phyloP scores from a whole-genome alignment of 35 echinoderm and acorn worm genomes.

The Amphiura filiformis region DNA sequence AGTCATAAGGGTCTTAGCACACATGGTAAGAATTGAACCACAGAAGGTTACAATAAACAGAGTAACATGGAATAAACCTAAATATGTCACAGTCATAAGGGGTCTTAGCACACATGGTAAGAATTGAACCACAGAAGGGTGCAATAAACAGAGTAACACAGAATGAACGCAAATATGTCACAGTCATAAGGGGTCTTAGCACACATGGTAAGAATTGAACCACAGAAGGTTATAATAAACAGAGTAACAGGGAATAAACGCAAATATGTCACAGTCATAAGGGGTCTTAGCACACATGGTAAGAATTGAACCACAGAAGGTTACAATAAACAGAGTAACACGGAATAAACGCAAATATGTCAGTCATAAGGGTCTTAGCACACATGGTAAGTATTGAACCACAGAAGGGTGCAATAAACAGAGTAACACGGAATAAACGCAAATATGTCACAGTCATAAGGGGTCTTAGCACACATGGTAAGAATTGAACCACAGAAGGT shows the following conservation, averaged over 20 bases:
- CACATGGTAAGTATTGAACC: constrained; percentile 83
- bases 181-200: constrained; percentile 86
- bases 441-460: constrained; percentile 89
- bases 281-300: constrained; percentile 81
- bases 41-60: not conserved
- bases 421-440: constrained; percentile 78
- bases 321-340: not conserved
- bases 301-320: constrained; percentile 12
- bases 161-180: not conserved
- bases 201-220: constrained; percentile 76
- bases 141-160: not conserved
- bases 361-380: constrained; percentile 81
- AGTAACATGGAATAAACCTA: not conserved
- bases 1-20: constrained; percentile 72
- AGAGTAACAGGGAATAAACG: constrained; percentile 82
- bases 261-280: constrained; percentile 87
- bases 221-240: constrained; percentile 64
- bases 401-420: constrained; percentile 63
- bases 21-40: constrained; percentile 83
- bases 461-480: constrained; percentile 66
- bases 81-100: constrained; percentile 53
- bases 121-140: constrained; percentile 66
- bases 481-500: not conserved
- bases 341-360: too few relatives aligned
- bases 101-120: constrained; percentile 85